Conservation (phyloP, 2,888 invertebrate species). For the Nephrocerus scutellatus region DNA sequence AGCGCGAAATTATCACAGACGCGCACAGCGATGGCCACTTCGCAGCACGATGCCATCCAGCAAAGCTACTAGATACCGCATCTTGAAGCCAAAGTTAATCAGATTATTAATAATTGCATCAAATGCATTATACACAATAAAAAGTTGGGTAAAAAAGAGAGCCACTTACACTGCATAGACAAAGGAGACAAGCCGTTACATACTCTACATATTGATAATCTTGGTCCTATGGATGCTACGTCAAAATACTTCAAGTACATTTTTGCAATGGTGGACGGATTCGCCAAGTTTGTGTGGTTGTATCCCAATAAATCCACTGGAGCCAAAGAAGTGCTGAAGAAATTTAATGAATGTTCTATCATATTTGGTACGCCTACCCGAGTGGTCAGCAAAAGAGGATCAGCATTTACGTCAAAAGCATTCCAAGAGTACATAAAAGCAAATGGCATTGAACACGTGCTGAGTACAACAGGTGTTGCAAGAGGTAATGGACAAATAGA, state of each 20-base stretch:
- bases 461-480: conserved; percentile 16
- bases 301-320: conserved; percentile 12
- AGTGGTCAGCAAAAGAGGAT: conserved; percentile 9
- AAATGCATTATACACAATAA: conserved; percentile 15
- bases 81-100: conserved; percentile 9
- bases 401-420: conserved; percentile 15
- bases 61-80: conserved; percentile 16
- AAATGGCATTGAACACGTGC: conserved; percentile 10
- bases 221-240: conserved; percentile 16
- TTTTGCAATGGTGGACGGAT: conserved; percentile 13
- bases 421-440: conserved; percentile 12
- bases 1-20: conserved; percentile 11
- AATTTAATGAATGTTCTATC: conserved; percentile 16
- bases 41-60: conserved; percentile 8
- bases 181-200: conserved; percentile 30
- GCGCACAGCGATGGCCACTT: conserved; percentile 16
- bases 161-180: conserved; percentile 30
- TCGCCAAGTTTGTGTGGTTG: conserved; percentile 14
- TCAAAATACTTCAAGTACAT: conserved; percentile 24
- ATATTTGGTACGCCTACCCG: conserved; percentile 7
- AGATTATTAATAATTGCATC: conserved; percentile 16
- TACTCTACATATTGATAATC: conserved; percentile 16
- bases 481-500: conserved; percentile 21
- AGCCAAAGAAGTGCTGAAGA: conserved; percentile 9
- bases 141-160: conserved; percentile 34